Percentiles rank a stretch among this genome's conserved stretches.
Conservation (phyloP, 2,888 invertebrate genomes). For the Drosophila borealis region DNA sequence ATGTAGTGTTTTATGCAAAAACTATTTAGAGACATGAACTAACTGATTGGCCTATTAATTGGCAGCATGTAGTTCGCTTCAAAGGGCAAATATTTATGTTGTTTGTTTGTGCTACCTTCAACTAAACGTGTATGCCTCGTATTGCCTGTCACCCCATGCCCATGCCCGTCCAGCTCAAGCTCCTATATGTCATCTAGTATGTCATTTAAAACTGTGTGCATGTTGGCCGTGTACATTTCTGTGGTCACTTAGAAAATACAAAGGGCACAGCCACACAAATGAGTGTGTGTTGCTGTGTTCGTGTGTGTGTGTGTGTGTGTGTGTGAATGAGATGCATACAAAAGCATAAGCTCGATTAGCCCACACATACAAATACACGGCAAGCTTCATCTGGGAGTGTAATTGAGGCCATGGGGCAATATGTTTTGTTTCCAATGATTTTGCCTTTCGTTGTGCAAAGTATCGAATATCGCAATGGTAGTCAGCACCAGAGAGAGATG, state of each 20-base stretch:
- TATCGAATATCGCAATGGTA: constrained; percentile 82
- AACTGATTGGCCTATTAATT: constrained; percentile 60
- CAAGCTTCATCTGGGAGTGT: constrained; percentile 72
- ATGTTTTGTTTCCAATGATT: constrained; percentile 81
- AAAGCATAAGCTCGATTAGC: constrained; percentile 71
- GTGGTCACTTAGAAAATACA: constrained; percentile 75
- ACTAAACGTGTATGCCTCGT: constrained; percentile 19
- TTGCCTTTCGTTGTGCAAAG: constrained; percentile 80
- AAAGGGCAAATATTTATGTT: constrained; percentile 52
- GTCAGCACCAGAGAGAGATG: constrained; percentile 33
- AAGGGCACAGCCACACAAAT: constrained; percentile 38
- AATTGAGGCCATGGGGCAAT: constrained; percentile 82
- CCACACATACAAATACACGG: constrained; percentile 54
- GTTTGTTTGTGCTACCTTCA: constrained; percentile 33
- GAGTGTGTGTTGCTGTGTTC: neutral
- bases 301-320: neutral
- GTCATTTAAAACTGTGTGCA: constrained; percentile 70
- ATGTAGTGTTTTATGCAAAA: neutral
- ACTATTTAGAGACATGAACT: constrained; percentile 15
- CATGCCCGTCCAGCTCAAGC: neutral
- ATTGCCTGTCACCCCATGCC: constrained; percentile 3
- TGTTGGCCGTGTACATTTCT: constrained; percentile 76
- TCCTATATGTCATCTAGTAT: constrained; percentile 56
- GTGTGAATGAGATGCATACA: constrained; percentile 27
- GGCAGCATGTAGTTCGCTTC: constrained; percentile 42